These are phyloP conservation scores for Dryobotodes eremita DNA, from an alignment of 2,888 invertebrate genomes.

Conservation along the genomic window DNA sequence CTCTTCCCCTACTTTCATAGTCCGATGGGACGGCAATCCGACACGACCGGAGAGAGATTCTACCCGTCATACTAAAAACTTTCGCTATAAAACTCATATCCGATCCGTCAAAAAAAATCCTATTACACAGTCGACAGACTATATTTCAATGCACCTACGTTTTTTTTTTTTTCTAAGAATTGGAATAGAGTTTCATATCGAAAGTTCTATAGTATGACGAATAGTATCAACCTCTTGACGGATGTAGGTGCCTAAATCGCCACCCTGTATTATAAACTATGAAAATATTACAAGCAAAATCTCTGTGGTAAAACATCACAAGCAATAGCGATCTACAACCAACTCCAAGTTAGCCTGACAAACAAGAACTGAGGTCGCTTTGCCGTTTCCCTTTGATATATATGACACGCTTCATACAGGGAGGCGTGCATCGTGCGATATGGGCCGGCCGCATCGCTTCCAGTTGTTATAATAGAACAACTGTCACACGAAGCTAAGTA, in stretches of 20 bases:
- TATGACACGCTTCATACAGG: constrained; percentile 1
- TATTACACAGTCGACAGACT: neutral
- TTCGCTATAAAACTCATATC: too few relatives aligned
- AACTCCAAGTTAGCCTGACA: constrained; percentile 21
- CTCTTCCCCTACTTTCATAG: too few relatives aligned
- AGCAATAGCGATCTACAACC: neutral
- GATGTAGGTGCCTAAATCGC: neutral
- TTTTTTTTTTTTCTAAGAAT: neutral
- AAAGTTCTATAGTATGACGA: neutral
- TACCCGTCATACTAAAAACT: neutral
- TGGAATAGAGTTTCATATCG: neutral
- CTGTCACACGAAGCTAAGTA: constrained; percentile 27
- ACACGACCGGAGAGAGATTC: neutral
- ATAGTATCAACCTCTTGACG: neutral
- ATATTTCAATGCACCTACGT: neutral
- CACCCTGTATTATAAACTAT: neutral
- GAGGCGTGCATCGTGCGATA: constrained; percentile 3
- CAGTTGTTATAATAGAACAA: constrained; percentile 24
- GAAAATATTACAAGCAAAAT: neutral
- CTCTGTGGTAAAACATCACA: neutral
- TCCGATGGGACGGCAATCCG: too few relatives aligned
- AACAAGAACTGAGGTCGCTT: constrained; percentile 13
- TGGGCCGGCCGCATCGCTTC: constrained; percentile 7
- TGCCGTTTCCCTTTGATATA: constrained; percentile 30
- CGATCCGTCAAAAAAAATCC: neutral